These are phyloP conservation scores for Decapterus maruadsi DNA, from an alignment of 2,797 vertebrate species.

Conservation along the genomic window DNA sequence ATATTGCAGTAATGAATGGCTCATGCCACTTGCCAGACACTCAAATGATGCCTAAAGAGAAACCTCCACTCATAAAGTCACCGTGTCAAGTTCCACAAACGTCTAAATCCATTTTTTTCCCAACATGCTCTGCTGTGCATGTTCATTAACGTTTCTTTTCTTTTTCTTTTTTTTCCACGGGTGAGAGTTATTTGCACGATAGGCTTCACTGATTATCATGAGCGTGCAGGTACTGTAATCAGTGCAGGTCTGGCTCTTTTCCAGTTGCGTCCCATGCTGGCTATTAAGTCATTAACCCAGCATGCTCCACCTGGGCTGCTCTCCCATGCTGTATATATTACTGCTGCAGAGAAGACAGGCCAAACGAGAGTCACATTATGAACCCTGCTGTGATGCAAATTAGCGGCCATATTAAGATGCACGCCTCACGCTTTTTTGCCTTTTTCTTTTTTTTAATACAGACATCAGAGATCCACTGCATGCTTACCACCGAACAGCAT, in stretches of 20 bases:
- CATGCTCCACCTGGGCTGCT: slow-evolving; percentile 65
- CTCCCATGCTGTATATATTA: slow-evolving; percentile 45
- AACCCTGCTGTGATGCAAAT: slow-evolving; percentile 54
- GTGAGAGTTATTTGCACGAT: slow-evolving; percentile 16
- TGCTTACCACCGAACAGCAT: background rate
- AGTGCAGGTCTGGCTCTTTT: slow-evolving; percentile 59
- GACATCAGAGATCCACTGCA: background rate
- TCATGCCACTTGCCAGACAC: slow-evolving; percentile 1
- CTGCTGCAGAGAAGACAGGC: slow-evolving; percentile 50
- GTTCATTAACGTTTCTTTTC: slow-evolving; percentile 15
- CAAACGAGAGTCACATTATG: slow-evolving; percentile 38
- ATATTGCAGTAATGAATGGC: slow-evolving; percentile 27
- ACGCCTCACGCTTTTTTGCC: background rate
- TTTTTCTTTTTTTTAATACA: too few species aligned
- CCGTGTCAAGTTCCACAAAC: background rate
- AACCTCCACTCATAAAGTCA: slow-evolving; percentile 8
- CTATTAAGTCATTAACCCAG: slow-evolving; percentile 74
- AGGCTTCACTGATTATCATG: slow-evolving; percentile 42
- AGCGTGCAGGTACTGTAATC: slow-evolving; percentile 55
- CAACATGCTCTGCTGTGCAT: slow-evolving; percentile 11
- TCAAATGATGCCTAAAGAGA: slow-evolving; percentile 30
- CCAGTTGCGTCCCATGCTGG: slow-evolving; percentile 60
- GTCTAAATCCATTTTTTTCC: background rate
- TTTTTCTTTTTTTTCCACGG: slow-evolving; percentile 6
- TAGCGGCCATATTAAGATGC: slow-evolving; percentile 31